phyloP scores from a whole-genome alignment of 2,888 invertebrate genomes.

The Hedychridium roseum region DNA sequence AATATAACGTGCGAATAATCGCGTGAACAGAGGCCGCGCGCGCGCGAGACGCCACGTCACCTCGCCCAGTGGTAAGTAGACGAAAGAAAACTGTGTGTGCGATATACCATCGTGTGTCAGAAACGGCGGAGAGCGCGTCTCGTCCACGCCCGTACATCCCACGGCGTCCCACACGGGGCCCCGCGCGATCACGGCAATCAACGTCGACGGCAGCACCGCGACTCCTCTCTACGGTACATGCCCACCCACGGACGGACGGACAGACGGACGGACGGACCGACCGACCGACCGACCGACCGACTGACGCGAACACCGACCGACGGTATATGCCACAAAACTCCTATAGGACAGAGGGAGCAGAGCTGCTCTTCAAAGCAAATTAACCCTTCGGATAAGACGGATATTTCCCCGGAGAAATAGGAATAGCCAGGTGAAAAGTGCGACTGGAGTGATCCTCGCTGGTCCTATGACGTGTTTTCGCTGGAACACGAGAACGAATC shows the following conservation, averaged over 20 bases:
- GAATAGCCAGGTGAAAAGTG: too few species aligned
- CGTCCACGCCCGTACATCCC: conserved; percentile 41
- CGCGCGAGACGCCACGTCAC: conserved; percentile 56
- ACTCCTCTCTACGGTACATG: conserved; percentile 29
- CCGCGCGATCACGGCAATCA: conserved; percentile 14
- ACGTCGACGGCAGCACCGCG: conserved; percentile 36
- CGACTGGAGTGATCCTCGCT: too few species aligned
- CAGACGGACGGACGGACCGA: conserved; percentile 23
- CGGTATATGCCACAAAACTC: too few species aligned
- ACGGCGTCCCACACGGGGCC: conserved; percentile 38
- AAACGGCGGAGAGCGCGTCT: conserved; percentile 36
- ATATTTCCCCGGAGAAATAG: too few species aligned
- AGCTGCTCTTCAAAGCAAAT: too few species aligned
- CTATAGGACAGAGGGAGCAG: too few species aligned
- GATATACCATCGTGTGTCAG: conserved; percentile 3
- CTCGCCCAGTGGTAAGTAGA: conserved; percentile 80
- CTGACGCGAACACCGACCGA: too few species aligned
- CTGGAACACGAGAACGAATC: too few species aligned
- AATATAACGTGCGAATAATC: conserved; percentile 60
- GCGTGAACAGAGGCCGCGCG: conserved; percentile 45
- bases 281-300: conserved; percentile 11
- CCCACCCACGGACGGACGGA: conserved; percentile 26
- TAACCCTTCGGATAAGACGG: too few species aligned
- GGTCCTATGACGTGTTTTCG: too few species aligned
- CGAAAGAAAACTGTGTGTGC: conserved; percentile 48